phyloP scores from a whole-genome alignment of 1,140 invertebrate genomes.

The Saccostrea cuccullata region DNA sequence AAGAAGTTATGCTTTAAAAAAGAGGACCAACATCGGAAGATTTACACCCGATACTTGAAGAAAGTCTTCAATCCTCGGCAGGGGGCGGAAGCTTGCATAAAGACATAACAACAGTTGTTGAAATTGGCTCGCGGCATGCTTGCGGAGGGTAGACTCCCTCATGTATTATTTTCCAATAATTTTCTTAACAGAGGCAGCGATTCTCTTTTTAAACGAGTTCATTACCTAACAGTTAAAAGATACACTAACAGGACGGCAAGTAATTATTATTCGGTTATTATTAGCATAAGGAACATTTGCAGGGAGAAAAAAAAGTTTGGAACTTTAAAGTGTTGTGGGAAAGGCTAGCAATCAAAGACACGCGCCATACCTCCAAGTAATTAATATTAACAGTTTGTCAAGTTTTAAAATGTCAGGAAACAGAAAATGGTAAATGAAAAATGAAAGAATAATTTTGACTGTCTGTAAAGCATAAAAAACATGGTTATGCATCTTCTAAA shows the following conservation, averaged over 20 bases:
- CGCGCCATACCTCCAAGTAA: background rate
- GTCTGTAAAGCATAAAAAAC: background rate
- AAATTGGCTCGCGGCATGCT: conserved; percentile 2
- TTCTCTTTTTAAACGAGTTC: background rate
- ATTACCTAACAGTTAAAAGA: background rate
- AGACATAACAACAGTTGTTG: conserved; percentile 9
- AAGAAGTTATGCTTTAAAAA: conserved; percentile 24
- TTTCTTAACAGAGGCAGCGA: background rate
- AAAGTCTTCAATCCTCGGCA: conserved; percentile 11
- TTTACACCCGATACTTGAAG: conserved; percentile 31
- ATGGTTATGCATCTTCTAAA: background rate
- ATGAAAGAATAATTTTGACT: background rate
- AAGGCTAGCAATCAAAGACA: background rate
- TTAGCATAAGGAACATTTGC: conserved; percentile 14
- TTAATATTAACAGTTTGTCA: conserved; percentile 34
- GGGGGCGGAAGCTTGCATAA: conserved; percentile 22
- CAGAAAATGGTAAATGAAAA: conserved; percentile 34
- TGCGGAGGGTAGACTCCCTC: background rate
- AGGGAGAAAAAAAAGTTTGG: background rate
- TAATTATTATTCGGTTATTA: conserved; percentile 29
- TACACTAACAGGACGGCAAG: background rate
- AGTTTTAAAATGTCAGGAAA: conserved; percentile 34
- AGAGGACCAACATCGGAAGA: conserved; percentile 6
- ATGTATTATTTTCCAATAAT: conserved; percentile 18
- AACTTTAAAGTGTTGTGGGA: background rate